Percentiles rank a stretch among this genome's conserved stretches.
Evolutionary conservation across 2,888 invertebrate species (phyloP).

Genomic region (Drosophila eohydei): DNA sequence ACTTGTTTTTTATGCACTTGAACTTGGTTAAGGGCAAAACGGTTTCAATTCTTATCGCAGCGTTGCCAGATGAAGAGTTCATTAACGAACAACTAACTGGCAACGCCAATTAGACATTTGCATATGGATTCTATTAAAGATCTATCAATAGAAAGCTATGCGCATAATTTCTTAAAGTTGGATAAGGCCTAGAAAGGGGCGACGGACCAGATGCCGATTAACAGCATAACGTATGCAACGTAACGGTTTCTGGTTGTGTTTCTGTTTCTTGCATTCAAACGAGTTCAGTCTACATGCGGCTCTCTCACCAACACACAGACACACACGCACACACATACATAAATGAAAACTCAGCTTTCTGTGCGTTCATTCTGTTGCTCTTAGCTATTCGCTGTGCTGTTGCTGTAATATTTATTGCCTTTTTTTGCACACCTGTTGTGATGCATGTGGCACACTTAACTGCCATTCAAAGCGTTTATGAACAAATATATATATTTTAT

Average conservation of each 20-base stretch:
- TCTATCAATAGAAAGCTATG: slow-evolving; percentile 48
- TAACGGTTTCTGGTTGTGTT: slow-evolving; percentile 63
- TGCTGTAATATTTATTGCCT: slow-evolving; percentile 9
- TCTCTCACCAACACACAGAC: slow-evolving; percentile 1
- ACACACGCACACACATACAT: background rate
- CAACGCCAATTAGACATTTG: slow-evolving; percentile 21
- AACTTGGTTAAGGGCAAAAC: slow-evolving; percentile 3
- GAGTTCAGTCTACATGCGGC: slow-evolving; percentile 23
- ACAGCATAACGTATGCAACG: slow-evolving; percentile 61
- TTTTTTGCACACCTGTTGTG: slow-evolving; percentile 68
- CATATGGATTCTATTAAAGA: slow-evolving; percentile 43
- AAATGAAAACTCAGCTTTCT: slow-evolving; percentile 33
- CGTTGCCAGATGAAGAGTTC: slow-evolving; percentile 7
- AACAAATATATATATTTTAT: slow-evolving; percentile 7
- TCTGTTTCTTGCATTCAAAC: slow-evolving; percentile 37
- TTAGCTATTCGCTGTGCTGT: slow-evolving; percentile 28
- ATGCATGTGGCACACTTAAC: slow-evolving; percentile 48
- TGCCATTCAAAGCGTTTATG: slow-evolving; percentile 25
- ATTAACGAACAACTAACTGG: slow-evolving; percentile 11
- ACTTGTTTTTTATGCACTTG: slow-evolving; percentile 1
- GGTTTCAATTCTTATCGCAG: background rate
- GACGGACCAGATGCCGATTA: slow-evolving; percentile 19
- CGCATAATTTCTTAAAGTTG: slow-evolving; percentile 45
- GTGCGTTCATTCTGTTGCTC: slow-evolving; percentile 50
- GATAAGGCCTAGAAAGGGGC: slow-evolving; percentile 10